Evolutionary conservation across 1,140 invertebrate genomes (phyloP).

Genomic region (Microplitis demolitor): DNA sequence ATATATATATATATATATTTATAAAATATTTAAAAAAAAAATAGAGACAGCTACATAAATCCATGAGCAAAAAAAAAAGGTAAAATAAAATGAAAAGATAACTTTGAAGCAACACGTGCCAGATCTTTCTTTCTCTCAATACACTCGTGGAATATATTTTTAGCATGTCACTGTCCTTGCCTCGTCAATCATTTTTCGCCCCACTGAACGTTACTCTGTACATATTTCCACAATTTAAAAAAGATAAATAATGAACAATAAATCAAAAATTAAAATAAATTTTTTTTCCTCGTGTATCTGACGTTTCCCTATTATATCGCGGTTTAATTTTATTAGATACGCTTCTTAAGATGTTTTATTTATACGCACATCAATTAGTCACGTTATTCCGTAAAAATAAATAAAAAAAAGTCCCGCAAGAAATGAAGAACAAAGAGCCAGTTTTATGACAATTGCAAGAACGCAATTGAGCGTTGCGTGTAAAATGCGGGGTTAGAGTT

Average conservation of each 20-base stretch:
- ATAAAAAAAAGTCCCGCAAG: not conserved
- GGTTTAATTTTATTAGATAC: too few species aligned
- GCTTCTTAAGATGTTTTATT: too few species aligned
- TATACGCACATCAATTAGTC: not conserved
- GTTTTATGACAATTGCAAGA: not conserved
- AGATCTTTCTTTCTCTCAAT: not conserved
- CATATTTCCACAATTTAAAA: not conserved
- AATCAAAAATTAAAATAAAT: not conserved
- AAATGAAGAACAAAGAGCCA: not conserved
- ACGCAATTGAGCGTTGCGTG: constrained; percentile 6
- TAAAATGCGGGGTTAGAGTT: not conserved
- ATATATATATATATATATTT: too few species aligned
- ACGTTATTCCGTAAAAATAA: not conserved
- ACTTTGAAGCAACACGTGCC: constrained; percentile 1
- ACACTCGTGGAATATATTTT: not conserved
- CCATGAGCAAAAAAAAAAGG: not conserved
- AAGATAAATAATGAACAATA: not conserved
- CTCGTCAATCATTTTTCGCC: constrained; percentile 8
- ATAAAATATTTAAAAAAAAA: not conserved
- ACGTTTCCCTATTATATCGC: not conserved
- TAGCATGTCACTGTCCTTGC: not conserved
- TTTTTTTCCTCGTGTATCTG: not conserved
- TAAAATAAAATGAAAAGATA: not conserved
- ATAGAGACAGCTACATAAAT: not conserved
- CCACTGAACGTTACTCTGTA: not conserved